These are phyloP conservation scores for Globia sparganii DNA, from an alignment of 2,888 invertebrate species.

Conservation along the genomic window DNA sequence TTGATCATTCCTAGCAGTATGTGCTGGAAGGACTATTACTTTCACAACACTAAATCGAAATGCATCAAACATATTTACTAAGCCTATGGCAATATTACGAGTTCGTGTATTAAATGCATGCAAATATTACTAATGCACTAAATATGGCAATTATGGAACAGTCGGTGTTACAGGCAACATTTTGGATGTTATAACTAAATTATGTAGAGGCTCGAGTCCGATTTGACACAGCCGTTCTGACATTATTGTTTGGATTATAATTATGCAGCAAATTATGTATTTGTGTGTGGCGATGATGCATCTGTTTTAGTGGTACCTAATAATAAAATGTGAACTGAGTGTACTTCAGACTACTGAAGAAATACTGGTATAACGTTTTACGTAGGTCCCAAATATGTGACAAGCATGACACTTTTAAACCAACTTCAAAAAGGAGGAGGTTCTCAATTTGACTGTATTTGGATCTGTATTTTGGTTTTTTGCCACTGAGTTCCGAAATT, in stretches of 20 bases:
- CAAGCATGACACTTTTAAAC: background rate
- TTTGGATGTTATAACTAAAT: conserved; percentile 54
- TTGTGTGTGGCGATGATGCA: background rate
- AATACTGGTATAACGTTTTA: background rate
- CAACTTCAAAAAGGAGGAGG: background rate
- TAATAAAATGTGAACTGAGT: background rate
- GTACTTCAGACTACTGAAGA: too few species aligned
- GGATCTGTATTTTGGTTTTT: too few species aligned
- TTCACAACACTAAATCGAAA: conserved; percentile 8
- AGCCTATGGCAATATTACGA: conserved; percentile 16
- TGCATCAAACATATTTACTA: conserved; percentile 15
- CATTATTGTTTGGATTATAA: conserved; percentile 42
- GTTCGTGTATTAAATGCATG: conserved; percentile 51
- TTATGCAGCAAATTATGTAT: conserved; percentile 1
- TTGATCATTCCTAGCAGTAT: background rate
- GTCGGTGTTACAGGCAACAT: conserved; percentile 40
- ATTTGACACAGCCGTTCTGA: conserved; percentile 44
- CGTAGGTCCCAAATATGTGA: background rate
- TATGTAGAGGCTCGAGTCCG: conserved; percentile 41
- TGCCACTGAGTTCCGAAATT: too few species aligned
- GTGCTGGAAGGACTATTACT: background rate
- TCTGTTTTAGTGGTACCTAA: background rate
- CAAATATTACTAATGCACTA: conserved; percentile 61
- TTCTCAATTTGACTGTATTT: background rate
- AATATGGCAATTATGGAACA: conserved; percentile 60